Base-by-base conservation (phyloP, 2,113 vertebrate genomes). In the Amphilophus citrinellus region DNA sequence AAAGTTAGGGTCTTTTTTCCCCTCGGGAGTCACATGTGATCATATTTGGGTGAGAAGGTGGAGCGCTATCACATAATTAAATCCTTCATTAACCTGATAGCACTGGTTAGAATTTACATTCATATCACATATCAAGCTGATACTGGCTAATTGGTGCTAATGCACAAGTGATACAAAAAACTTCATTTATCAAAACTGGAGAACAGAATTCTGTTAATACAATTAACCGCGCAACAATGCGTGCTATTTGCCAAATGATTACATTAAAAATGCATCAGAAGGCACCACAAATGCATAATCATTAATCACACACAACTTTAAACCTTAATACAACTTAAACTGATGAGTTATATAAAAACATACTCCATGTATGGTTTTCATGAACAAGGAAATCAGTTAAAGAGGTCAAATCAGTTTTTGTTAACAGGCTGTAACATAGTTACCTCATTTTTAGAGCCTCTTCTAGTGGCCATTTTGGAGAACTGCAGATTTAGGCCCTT, bases 311-410 rank as follows among this genome's bases (percentile, higher is more conserved):
- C 42, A 7, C 1, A 27, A 7, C 10, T 68, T 47, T 14, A 47
- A 47, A 47, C 11, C 13, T 47, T 13, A 47, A 47, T 47, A 4
- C 10, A 47, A 15, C 39, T 42, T 42, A 42, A 10, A 42, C 10
- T 47, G 24, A 71, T 50, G 42, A 50, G 27, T 50, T 53, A 4
- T 53, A 71, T 68, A 24, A 50, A 50, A 71, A 20, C 50, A 22
- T 50, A 30, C 15, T 30, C 27, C 0, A 2, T 32, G 44, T 30
- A 20, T 53, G 42, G 42, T 22, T 50, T 71, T 71, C 22, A 0
- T 30, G 15, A 30, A 3, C 24, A 0, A 42, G 22, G 9, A 53
- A 27, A 27, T 27, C 27, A 27, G 47, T 18, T 50, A 7, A 6
- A 7, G 14, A 50, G 50, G 17, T 6, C 17, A 71, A 50, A 27